A percentile compares a stretch with the other conserved stretches of the same genome.
These are phyloP conservation scores for Panthera leo DNA, from an alignment of 2,113 vertebrate species.

Conservation along the genomic window DNA sequence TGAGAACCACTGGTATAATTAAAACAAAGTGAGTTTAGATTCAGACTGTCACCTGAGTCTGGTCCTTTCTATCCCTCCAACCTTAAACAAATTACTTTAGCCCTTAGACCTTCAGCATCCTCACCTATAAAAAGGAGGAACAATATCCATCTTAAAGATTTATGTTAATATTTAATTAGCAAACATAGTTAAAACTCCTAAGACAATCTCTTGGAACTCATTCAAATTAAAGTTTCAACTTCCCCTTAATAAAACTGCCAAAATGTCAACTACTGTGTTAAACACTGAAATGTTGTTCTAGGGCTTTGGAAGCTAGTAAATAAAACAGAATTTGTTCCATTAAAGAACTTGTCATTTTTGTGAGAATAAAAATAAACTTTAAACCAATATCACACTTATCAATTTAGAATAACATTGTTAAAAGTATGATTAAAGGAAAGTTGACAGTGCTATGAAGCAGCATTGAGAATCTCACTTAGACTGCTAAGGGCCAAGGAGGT, in stretches of 20 bases:
- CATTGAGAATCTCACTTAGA: neutral
- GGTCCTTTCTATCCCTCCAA: neutral
- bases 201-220: neutral
- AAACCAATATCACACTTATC: neutral
- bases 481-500: neutral
- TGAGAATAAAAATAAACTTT: constrained; percentile 38
- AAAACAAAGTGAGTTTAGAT: constrained; percentile 48
- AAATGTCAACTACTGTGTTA: neutral
- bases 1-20: neutral
- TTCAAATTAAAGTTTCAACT: neutral
- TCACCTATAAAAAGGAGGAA: neutral
- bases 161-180: neutral
- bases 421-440: neutral
- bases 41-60: neutral
- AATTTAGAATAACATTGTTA: neutral
- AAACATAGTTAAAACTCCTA: constrained; percentile 30
- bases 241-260: neutral
- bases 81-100: constrained; percentile 8
- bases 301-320: neutral
- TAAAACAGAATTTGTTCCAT: neutral
- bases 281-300: neutral
- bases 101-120: neutral
- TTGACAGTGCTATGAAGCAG: neutral
- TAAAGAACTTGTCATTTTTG: constrained; percentile 7
- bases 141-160: neutral